These are phyloP conservation scores for Fratercula arctica DNA, from an alignment of 2,797 vertebrate genomes.

Conservation along the genomic window DNA sequence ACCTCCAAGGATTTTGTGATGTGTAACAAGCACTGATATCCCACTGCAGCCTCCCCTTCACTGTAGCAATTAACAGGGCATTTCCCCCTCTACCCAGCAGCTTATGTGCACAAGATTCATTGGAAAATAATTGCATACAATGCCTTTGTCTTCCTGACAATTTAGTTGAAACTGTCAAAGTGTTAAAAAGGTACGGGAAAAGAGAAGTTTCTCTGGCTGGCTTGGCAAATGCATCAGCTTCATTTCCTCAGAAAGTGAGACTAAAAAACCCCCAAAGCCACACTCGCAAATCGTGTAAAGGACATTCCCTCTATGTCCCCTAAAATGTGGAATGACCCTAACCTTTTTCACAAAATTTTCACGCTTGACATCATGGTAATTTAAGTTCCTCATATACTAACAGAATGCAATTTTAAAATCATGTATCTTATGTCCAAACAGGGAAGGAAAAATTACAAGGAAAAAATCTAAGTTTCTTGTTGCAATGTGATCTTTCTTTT, in stretches of 20 bases:
- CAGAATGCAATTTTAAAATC: background rate
- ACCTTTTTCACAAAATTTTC: background rate
- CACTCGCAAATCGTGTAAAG: rapidly evolving
- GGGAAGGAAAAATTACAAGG: background rate
- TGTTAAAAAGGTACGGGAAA: background rate
- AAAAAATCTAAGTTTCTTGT: background rate
- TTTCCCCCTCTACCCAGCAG: background rate
- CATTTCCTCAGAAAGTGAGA: background rate
- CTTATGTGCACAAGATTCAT: background rate
- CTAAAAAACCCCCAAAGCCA: background rate
- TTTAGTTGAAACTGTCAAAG: background rate
- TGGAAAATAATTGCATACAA: background rate
- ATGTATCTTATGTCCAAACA: rapidly evolving
- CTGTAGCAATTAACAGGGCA: background rate
- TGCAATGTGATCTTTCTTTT: background rate
- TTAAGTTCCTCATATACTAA: background rate
- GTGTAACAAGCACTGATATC: background rate
- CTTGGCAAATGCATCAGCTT: background rate
- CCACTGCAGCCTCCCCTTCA: background rate
- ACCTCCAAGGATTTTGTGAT: background rate
- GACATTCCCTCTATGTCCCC: background rate
- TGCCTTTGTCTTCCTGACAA: background rate
- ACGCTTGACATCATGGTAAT: background rate
- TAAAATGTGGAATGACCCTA: background rate
- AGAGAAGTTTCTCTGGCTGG: background rate